Evolutionary conservation across 2,888 invertebrate species (phyloP).

Genomic region (Lasioglossum villosulum): DNA sequence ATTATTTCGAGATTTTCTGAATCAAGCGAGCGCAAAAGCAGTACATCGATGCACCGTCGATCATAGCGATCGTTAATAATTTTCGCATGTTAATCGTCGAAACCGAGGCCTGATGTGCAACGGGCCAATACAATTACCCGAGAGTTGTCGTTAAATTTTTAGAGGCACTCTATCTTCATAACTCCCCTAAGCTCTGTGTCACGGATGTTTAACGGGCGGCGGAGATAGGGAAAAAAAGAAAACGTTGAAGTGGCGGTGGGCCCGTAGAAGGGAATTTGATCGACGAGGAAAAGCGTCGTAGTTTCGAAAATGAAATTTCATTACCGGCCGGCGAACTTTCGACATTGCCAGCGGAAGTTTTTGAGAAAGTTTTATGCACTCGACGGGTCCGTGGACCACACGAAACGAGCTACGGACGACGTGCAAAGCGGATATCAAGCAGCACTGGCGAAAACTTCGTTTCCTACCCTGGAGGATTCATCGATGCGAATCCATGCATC

Average conservation of each 20-base stretch:
- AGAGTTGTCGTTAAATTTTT: neutral
- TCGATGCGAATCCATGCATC: conserved; percentile 4
- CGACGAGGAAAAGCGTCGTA: conserved; percentile 38
- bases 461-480: conserved; percentile 32
- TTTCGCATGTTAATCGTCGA: neutral
- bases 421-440: conserved; percentile 30
- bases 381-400: conserved; percentile 12
- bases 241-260: neutral
- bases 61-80: neutral
- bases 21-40: neutral
- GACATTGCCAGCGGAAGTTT: conserved; percentile 38
- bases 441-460: conserved; percentile 28
- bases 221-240: neutral
- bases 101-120: neutral
- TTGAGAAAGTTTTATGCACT: conserved; percentile 44
- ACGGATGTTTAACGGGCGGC: conserved; percentile 22
- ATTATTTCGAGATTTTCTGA: neutral
- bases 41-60: neutral
- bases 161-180: conserved; percentile 7
- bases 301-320: conserved; percentile 54
- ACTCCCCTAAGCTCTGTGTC: neutral
- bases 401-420: conserved; percentile 22
- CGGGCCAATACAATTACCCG: neutral
- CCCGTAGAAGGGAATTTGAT: conserved; percentile 30
- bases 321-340: conserved; percentile 41